Evolutionary conservation across 2,888 invertebrate genomes (phyloP), one percentile per base, ranked within the genome.

Genomic region (Lithophane ornitopus): DNA sequence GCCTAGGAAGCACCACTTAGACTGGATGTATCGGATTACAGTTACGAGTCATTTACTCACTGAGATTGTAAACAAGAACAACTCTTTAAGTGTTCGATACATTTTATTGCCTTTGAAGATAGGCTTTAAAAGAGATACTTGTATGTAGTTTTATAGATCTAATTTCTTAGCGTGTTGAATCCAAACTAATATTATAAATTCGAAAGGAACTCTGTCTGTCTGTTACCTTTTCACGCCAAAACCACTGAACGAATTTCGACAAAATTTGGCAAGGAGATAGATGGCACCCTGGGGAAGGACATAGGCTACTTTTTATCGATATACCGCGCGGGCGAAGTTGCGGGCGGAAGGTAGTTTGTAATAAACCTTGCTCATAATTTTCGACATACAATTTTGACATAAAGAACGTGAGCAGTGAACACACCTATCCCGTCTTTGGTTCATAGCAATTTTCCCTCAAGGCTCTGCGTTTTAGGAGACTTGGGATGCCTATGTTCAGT

Each of bases 1-100:
- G 61, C 66, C 61, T 52, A 39, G 66, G 16, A 56, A 79, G 65
- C 19, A 58, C 28, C 56, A 71, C 65, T 82, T 26, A 66, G 49
- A 12, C 71, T 56, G 26, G 34, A 39, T 67, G 69, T 82, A 70
- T 79, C n/a, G 62, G 62, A 59, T 79, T 82, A n/a, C 76, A 56
- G 82, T 66, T 72, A 74, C 19, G 26, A 72, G 66, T 70, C 62
- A 67, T 81, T 72, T 65, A 71, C 44, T 69, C 49, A 8, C 22
- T 11, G 41, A 58, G 28, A 69, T 56, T 76, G 66, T 72, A 71
- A 56, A 74, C 52, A 70, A 52, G 59, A 59, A 61, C 12, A 12
- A 19, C 46, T 65, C 52, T 59, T 63, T 68, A 63, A 26, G 39
- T n/a, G 49, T 67, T 66, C 54, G 22, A 61, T 76, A 56, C 14